These are phyloP conservation scores for Plumapathes pennacea DNA, from an alignment of 92 coral and sea anemone genomes.

Conservation along the genomic window DNA sequence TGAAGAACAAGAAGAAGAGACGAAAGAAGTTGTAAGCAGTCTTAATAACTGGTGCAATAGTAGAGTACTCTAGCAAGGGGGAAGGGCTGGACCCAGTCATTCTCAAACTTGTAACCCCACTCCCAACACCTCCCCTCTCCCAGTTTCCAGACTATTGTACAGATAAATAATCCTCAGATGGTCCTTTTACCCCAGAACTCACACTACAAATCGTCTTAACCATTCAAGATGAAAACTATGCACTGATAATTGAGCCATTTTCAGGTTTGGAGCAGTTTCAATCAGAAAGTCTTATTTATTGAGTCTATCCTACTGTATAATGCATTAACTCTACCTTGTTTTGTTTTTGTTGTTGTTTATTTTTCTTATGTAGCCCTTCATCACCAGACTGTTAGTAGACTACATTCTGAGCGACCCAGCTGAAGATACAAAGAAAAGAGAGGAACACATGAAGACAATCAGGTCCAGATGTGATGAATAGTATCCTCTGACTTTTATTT, in stretches of 20 bases:
- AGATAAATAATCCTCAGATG: too few species aligned
- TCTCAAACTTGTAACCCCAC: too few species aligned
- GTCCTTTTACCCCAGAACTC: too few species aligned
- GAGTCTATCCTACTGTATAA: not conserved
- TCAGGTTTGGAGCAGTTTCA: not conserved
- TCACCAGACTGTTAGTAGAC: conserved; percentile 51
- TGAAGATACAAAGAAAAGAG: conserved; percentile 41
- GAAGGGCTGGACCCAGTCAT: too few species aligned
- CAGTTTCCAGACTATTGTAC: too few species aligned
- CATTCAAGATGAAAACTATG: too few species aligned
- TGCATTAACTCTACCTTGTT: not conserved
- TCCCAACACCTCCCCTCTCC: too few species aligned
- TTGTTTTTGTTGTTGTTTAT: not conserved
- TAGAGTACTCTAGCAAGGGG: too few species aligned
- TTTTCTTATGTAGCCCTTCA: conserved; percentile 33
- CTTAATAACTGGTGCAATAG: not conserved
- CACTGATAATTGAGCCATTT: too few species aligned
- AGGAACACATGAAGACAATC: conserved; percentile 46
- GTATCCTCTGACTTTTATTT: too few species aligned
- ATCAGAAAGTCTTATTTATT: not conserved
- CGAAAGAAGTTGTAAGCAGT: conserved; percentile 40
- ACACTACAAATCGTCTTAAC: too few species aligned
- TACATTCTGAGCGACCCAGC: conserved; percentile 62
- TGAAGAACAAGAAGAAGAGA: conserved; percentile 33
- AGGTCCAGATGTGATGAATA: conserved; percentile 26